These are phyloP conservation scores for Hycleus phaleratus DNA, from an alignment of 1,140 invertebrate species.

Conservation along the genomic window DNA sequence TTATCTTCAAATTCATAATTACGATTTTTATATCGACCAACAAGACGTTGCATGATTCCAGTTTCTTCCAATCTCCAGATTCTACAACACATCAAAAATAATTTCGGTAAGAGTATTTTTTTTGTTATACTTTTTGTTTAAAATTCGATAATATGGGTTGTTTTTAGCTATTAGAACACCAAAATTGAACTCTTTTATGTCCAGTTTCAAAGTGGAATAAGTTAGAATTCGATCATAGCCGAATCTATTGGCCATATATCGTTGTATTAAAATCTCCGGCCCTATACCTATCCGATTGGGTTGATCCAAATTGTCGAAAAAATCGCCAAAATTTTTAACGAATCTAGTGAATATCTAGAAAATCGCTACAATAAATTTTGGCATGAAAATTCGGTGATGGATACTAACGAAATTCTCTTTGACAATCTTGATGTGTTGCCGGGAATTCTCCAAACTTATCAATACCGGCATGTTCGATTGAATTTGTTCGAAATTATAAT, in stretches of 20 bases:
- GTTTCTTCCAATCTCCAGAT: slow-evolving; percentile 15
- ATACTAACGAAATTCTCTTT: not conserved
- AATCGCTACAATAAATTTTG: not conserved
- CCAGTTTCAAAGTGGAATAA: not conserved
- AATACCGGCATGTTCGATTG: not conserved
- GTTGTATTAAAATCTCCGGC: slow-evolving; percentile 17
- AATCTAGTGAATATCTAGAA: slow-evolving; percentile 11
- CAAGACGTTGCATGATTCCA: slow-evolving; percentile 18
- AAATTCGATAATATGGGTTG: slow-evolving; percentile 1
- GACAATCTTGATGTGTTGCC: not conserved
- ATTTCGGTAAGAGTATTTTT: too few relatives aligned
- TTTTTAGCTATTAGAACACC: slow-evolving; percentile 10
- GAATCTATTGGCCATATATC: slow-evolving; percentile 12
- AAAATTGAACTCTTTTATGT: slow-evolving; percentile 3
- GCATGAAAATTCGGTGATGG: not conserved
- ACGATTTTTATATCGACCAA: slow-evolving; percentile 8
- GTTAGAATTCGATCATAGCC: not conserved
- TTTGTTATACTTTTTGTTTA: slow-evolving; percentile 11
- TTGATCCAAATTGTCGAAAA: slow-evolving; percentile 15
- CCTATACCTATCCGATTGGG: slow-evolving; percentile 18
- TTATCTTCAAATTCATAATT: not conserved
- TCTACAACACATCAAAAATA: slow-evolving; percentile 5
- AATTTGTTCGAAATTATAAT: slow-evolving; percentile 1
- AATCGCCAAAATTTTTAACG: slow-evolving; percentile 8
- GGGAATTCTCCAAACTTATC: not conserved